A percentile compares a stretch with the other conserved stretches of the same genome.
Conservation (phyloP, 1,140 invertebrate species). For the Bilobella aurantiaca region DNA sequence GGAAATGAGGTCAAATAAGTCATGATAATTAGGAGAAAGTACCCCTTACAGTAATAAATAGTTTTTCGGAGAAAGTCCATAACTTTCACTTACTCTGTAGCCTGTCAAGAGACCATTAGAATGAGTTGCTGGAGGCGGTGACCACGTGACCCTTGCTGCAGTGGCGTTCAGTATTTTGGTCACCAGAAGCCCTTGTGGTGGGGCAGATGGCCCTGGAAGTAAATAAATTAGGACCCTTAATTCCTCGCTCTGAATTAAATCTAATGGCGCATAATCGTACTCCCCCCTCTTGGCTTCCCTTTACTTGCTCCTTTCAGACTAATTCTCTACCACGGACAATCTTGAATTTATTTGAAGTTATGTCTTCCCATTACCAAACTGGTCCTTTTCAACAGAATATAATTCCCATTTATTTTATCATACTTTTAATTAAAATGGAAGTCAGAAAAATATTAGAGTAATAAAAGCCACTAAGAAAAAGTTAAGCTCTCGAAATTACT, state of each 20-base stretch:
- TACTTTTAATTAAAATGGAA: too few relatives aligned
- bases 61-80: conserved; percentile 3
- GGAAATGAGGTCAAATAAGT: background rate
- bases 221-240: conserved; percentile 30
- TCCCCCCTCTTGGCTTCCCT: background rate
- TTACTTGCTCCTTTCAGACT: background rate
- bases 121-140: conserved; percentile 61
- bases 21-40: background rate
- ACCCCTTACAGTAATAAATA: too few relatives aligned
- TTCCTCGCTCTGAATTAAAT: background rate
- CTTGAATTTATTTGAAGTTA: too few relatives aligned
- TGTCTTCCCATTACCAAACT: too few relatives aligned
- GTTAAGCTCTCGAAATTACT: too few relatives aligned
- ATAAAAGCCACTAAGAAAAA: too few relatives aligned
- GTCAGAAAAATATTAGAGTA: too few relatives aligned
- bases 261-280: conserved; percentile 4
- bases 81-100: conserved; percentile 56
- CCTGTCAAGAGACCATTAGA: conserved; percentile 71
- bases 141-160: conserved; percentile 66
- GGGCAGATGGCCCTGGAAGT: conserved; percentile 58
- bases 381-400: too few relatives aligned
- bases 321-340: background rate
- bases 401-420: too few relatives aligned
- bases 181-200: conserved; percentile 70
- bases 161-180: conserved; percentile 73